Conservation (phyloP, 2,113 vertebrate genomes). For the Gopherus flavomarginatus region DNA sequence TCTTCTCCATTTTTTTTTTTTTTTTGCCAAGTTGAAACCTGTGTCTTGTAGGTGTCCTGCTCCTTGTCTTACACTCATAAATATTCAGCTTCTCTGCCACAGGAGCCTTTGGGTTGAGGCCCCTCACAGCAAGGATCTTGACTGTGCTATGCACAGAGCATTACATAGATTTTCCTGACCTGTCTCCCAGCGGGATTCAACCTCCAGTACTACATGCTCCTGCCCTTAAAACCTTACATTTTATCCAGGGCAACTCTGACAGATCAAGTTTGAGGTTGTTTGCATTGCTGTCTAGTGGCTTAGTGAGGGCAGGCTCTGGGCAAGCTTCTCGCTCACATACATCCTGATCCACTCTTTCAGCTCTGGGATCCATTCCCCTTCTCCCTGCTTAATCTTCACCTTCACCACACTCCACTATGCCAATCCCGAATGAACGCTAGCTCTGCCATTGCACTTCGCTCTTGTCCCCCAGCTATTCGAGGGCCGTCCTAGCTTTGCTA, state of each 20-base stretch:
- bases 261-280: not conserved
- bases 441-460: not conserved
- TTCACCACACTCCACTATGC: rapidly evolving
- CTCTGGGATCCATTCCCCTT: not conserved
- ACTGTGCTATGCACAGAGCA: not conserved
- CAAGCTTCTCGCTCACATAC: rapidly evolving
- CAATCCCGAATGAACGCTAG: not conserved
- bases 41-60: slow-evolving; percentile 36
- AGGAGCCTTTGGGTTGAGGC: slow-evolving; percentile 31
- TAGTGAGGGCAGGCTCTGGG: not conserved
- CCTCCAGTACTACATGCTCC: rapidly evolving
- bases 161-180: slow-evolving; percentile 38
- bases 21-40: slow-evolving; percentile 22
- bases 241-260: not conserved
- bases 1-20: not conserved
- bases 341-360: not conserved
- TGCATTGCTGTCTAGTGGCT: not conserved
- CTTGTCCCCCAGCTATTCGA: rapidly evolving
- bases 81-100: slow-evolving; percentile 46
- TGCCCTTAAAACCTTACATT: not conserved
- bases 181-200: not conserved
- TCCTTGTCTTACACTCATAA: slow-evolving; percentile 58
- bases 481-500: not conserved
- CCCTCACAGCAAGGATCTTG: slow-evolving; percentile 33
- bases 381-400: not conserved